Percentiles rank a stretch among this genome's conserved stretches.
Conservation (phyloP, 2,888 invertebrate genomes). For the Teinopalpus imperialis region DNA sequence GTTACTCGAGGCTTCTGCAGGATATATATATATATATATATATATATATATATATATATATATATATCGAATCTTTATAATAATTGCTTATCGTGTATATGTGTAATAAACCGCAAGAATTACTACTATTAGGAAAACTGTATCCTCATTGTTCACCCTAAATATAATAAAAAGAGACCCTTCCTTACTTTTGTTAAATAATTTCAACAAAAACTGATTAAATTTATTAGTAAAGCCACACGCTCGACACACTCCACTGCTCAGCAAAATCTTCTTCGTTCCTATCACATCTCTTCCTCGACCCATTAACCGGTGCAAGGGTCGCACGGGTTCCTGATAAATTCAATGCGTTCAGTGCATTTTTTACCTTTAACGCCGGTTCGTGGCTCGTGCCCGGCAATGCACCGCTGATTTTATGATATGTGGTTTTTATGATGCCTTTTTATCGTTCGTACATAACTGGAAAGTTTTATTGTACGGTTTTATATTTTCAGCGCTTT, state of each 20-base stretch:
- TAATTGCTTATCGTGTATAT: too few relatives aligned
- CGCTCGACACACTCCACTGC: background rate
- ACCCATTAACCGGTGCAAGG: conserved; percentile 23
- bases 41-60: too few relatives aligned
- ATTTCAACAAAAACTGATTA: too few relatives aligned
- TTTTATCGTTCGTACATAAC: conserved; percentile 29
- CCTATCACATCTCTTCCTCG: conserved; percentile 1
- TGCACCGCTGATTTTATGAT: conserved; percentile 31
- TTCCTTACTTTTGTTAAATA: too few relatives aligned
- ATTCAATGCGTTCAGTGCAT: conserved; percentile 28
- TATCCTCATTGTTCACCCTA: too few relatives aligned
- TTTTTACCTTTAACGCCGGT: conserved; percentile 15
- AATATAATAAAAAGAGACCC: too few relatives aligned
- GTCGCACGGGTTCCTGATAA: conserved; percentile 25
- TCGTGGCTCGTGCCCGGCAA: conserved; percentile 31
- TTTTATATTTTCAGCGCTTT: conserved; percentile 17
- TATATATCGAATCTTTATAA: too few relatives aligned
- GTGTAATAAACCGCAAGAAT: too few relatives aligned
- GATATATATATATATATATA: too few relatives aligned
- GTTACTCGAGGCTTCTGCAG: too few relatives aligned
- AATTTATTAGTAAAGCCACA: conserved; percentile 1
- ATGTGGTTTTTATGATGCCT: conserved; percentile 21
- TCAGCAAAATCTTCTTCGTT: conserved; percentile 1
- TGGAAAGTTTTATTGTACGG: conserved; percentile 27
- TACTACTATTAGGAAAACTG: too few relatives aligned